Percentiles rank a stretch among this genome's conserved stretches.
phyloP scores from a whole-genome alignment of 1,140 invertebrate genomes.

The Venustaconcha ellipsiformis region DNA sequence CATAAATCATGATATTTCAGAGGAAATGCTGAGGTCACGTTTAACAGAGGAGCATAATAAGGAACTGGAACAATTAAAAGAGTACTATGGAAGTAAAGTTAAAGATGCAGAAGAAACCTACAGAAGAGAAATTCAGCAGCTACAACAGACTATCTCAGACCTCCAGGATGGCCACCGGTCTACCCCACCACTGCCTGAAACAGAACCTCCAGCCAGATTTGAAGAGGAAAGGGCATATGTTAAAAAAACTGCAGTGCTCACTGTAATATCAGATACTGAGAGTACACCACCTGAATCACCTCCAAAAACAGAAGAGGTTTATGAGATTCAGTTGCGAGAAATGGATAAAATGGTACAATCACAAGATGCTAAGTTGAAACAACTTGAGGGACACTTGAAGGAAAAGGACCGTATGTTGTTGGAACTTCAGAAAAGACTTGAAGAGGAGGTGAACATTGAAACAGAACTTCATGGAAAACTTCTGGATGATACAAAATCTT shows the following conservation, averaged over 20 bases:
- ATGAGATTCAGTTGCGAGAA: too few species aligned
- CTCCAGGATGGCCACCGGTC: conserved; percentile 3
- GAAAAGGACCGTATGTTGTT: conserved; percentile 25
- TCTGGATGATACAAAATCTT: conserved; percentile 24
- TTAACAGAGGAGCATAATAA: conserved; percentile 33
- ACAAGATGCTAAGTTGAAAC: conserved; percentile 25
- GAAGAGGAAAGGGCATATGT: conserved; percentile 39
- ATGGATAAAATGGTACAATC: conserved; percentile 14
- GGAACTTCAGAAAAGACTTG: conserved; percentile 34
- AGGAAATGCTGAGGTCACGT: conserved; percentile 19
- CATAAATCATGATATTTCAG: conserved; percentile 10
- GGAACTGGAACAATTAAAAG: conserved; percentile 42
- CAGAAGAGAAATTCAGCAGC: conserved; percentile 33
- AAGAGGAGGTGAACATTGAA: conserved; percentile 23
- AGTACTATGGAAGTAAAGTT: conserved; percentile 48
- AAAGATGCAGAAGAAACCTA: conserved; percentile 41
- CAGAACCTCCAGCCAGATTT: too few species aligned
- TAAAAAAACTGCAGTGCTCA: conserved; percentile 32
- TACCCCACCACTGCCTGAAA: not conserved
- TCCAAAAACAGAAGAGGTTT: too few species aligned
- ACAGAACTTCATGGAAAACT: conserved; percentile 27
- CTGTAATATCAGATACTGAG: conserved; percentile 43
- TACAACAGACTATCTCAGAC: conserved; percentile 12
- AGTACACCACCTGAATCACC: not conserved
- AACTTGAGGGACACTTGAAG: conserved; percentile 13